Evolutionary conservation across 2,888 invertebrate genomes (phyloP).

Genomic region (Pyrrhia umbra): DNA sequence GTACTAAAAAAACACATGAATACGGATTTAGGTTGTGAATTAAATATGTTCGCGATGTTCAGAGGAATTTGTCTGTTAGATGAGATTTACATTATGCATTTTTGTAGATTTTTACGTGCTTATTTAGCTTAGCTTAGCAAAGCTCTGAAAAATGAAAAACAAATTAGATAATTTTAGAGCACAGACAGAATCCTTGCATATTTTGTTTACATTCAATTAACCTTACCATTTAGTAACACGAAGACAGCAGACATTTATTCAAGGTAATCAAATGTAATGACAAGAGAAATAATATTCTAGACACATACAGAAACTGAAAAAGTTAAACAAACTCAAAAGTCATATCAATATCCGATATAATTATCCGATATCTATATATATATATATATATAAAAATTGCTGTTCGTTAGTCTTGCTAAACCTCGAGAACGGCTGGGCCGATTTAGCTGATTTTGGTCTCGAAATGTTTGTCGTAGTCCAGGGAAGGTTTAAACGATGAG

Average conservation of each 20-base stretch:
- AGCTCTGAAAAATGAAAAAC: neutral
- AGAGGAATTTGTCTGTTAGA: neutral
- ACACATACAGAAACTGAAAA: too few relatives aligned
- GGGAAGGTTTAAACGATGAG: too few relatives aligned
- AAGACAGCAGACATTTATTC: neutral
- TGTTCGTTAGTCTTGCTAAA: too few relatives aligned
- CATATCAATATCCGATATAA: too few relatives aligned
- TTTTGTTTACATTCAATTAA: neutral
- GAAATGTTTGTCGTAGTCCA: too few relatives aligned
- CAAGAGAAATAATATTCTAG: too few relatives aligned
- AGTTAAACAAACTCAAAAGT: too few relatives aligned
- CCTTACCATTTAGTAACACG: neutral
- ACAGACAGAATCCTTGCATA: neutral
- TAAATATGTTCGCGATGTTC: neutral
- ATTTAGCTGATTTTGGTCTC: too few relatives aligned
- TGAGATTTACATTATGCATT: slow-evolving; percentile 23
- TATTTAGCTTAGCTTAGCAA: neutral
- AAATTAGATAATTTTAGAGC: neutral
- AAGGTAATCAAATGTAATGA: neutral
- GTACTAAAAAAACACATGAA: neutral
- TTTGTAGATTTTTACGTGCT: neutral
- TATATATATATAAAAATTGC: too few relatives aligned
- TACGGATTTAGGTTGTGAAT: neutral
- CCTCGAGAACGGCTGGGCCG: too few relatives aligned
- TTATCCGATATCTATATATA: too few relatives aligned